Conservation (phyloP, 1,140 invertebrate species). For the Pseudomyrmex dendroicus region DNA sequence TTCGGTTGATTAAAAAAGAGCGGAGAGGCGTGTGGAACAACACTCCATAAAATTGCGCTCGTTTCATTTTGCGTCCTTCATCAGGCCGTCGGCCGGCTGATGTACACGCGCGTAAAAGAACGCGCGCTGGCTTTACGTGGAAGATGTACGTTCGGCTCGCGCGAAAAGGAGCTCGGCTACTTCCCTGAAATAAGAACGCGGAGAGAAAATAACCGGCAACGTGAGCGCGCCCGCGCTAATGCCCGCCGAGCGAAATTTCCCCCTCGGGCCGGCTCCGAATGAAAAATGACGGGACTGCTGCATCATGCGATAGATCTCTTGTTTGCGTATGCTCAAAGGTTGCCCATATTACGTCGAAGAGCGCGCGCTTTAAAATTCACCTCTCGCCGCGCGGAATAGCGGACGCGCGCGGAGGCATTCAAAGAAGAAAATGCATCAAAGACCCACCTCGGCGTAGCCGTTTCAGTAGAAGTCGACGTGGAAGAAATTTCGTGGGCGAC, state of each 20-base stretch:
- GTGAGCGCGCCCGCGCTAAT: constrained; percentile 37
- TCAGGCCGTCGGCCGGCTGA: constrained; percentile 54
- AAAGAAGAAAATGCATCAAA: constrained; percentile 44
- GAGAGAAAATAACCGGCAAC: constrained; percentile 45
- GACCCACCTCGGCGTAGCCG: not conserved
- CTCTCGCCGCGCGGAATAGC: constrained; percentile 5
- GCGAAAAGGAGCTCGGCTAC: constrained; percentile 9
- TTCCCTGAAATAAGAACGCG: constrained; percentile 49
- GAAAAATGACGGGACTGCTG: constrained; percentile 53
- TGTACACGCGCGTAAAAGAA: constrained; percentile 46
- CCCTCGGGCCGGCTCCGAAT: constrained; percentile 28
- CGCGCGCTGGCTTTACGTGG: constrained; percentile 23
- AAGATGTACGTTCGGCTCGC: constrained; percentile 41
- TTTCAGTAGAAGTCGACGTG: constrained; percentile 23
- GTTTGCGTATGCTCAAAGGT: constrained; percentile 52
- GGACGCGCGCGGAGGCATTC: constrained; percentile 21
- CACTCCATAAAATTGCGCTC: constrained; percentile 55
- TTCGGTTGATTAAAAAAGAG: constrained; percentile 60
- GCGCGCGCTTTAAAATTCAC: constrained; percentile 51
- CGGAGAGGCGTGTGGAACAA: constrained; percentile 46
- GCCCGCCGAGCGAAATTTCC: constrained; percentile 45
- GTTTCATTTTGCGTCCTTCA: constrained; percentile 57
- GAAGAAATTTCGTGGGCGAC: constrained; percentile 13
- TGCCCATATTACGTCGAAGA: constrained; percentile 40
- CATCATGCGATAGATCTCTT: constrained; percentile 51